A percentile compares a stretch with the other conserved stretches of the same genome.
These are phyloP conservation scores for Dendrolimus kikuchii DNA, from an alignment of 1,140 invertebrate species.

Conservation along the genomic window DNA sequence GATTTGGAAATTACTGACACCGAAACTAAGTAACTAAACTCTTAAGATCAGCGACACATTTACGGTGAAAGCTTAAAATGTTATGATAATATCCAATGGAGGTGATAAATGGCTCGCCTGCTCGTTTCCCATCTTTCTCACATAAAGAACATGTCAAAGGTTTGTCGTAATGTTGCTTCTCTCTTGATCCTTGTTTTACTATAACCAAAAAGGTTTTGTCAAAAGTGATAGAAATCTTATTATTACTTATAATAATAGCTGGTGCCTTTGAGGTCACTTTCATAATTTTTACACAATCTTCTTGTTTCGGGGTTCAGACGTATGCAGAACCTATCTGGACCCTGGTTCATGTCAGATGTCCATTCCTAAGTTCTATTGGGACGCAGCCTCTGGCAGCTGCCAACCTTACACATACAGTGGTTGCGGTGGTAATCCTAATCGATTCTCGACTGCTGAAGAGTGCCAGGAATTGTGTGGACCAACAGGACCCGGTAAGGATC, in stretches of 20 bases:
- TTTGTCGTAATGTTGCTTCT: not conserved
- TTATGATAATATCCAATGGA: too few relatives aligned
- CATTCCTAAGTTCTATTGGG: constrained; percentile 81
- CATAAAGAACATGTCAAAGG: not conserved
- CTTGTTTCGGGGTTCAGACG: constrained; percentile 68
- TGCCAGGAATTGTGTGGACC: constrained; percentile 40
- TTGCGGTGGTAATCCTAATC: constrained; percentile 88
- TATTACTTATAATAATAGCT: too few relatives aligned
- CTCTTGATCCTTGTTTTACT: too few relatives aligned
- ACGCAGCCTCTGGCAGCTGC: constrained; percentile 72
- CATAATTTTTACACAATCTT: not conserved
- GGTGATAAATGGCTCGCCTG: too few relatives aligned
- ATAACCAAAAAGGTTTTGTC: too few relatives aligned
- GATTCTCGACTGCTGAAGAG: constrained; percentile 58
- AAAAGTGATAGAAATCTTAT: too few relatives aligned
- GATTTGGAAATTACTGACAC: too few relatives aligned
- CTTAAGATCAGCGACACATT: too few relatives aligned
- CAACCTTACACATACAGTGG: constrained; percentile 84
- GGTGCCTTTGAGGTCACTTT: not conserved
- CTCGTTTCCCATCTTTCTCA: constrained; percentile 10
- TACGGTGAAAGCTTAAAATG: too few relatives aligned
- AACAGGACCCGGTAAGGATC: constrained; percentile 31
- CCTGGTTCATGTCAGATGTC: constrained; percentile 79
- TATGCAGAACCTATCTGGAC: constrained; percentile 76
- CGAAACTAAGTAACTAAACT: too few relatives aligned